phyloP scores from a whole-genome alignment of 2,113 vertebrate genomes.

The Podiceps cristatus region DNA sequence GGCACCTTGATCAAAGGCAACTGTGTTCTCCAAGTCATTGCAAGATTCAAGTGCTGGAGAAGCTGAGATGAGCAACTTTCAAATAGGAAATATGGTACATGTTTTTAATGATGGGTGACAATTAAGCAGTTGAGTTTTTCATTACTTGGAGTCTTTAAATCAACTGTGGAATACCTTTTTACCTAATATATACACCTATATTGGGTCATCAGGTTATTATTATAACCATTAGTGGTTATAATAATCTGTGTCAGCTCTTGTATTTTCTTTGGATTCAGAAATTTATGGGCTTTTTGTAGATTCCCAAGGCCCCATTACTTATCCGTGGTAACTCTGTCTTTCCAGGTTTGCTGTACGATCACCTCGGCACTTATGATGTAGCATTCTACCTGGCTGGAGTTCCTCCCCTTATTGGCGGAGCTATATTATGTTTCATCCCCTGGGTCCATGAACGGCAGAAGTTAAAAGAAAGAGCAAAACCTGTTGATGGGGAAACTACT shows the following conservation, averaged over 20 bases:
- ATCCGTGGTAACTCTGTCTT: background rate
- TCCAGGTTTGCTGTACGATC: conserved; percentile 88
- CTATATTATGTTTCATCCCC: conserved; percentile 89
- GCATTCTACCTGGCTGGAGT: conserved; percentile 96
- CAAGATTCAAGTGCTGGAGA: background rate
- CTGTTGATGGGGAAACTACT: conserved; percentile 61
- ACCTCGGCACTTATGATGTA: conserved; percentile 84
- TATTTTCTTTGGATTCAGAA: no score
- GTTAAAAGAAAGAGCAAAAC: conserved; percentile 48
- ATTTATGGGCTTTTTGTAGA: background rate
- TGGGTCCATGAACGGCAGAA: conserved; percentile 86
- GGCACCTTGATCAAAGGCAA: background rate
- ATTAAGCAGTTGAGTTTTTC: background rate
- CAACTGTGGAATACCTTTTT: background rate
- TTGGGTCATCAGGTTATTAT: background rate
- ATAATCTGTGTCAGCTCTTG: background rate
- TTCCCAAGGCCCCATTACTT: background rate
- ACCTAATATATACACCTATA: background rate
- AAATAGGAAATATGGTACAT: background rate
- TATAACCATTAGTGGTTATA: background rate
- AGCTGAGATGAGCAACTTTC: background rate
- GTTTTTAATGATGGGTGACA: background rate
- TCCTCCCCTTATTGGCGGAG: conserved; percentile 91
- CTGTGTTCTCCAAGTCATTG: background rate
- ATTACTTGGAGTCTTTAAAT: background rate